Conservation (phyloP, 2,113 vertebrate genomes). For the Pelobates fuscus region DNA sequence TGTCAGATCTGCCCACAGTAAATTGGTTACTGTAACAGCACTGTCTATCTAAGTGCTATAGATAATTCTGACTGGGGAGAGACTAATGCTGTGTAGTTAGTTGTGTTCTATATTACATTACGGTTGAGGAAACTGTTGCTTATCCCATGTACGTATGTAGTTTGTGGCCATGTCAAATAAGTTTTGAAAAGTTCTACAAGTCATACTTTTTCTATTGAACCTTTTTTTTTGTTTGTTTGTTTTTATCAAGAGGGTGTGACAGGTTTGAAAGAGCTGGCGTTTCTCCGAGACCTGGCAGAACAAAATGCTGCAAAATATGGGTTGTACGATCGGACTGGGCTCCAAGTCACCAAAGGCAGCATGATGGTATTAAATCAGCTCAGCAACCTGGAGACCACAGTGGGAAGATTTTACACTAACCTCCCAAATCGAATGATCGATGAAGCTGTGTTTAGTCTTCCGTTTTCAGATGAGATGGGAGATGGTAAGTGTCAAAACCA, state of each 20-base stretch:
- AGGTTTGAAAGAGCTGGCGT: slow-evolving; percentile 93
- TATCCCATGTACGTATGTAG: too few species aligned
- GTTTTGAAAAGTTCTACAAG: too few species aligned
- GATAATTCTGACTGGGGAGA: too few species aligned
- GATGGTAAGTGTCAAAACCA: slow-evolving; percentile 77
- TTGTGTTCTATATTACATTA: too few species aligned
- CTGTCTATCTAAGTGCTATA: too few species aligned
- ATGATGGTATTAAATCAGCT: slow-evolving; percentile 99
- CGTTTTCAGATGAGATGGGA: slow-evolving; percentile 94
- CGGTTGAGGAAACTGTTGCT: too few species aligned
- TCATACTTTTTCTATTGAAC: too few species aligned
- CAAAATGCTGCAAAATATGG: slow-evolving; percentile 93
- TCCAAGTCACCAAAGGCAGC: slow-evolving; percentile 90
- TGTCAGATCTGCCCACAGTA: too few species aligned
- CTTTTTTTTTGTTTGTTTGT: background rate
- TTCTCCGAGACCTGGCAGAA: slow-evolving; percentile 92
- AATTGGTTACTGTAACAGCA: too few species aligned
- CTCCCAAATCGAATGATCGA: slow-evolving; percentile 97
- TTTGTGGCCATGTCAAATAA: too few species aligned
- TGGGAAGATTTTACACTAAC: slow-evolving; percentile 97
- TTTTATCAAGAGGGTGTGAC: slow-evolving; percentile 85
- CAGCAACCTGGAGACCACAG: slow-evolving; percentile 95
- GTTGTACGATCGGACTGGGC: slow-evolving; percentile 71
- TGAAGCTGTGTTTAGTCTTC: slow-evolving; percentile 90
- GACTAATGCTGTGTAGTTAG: too few species aligned